Percentiles rank a stretch among this genome's conserved stretches.
These are phyloP conservation scores for Myathropa florea DNA, from an alignment of 2,888 invertebrate species.

Conservation along the genomic window DNA sequence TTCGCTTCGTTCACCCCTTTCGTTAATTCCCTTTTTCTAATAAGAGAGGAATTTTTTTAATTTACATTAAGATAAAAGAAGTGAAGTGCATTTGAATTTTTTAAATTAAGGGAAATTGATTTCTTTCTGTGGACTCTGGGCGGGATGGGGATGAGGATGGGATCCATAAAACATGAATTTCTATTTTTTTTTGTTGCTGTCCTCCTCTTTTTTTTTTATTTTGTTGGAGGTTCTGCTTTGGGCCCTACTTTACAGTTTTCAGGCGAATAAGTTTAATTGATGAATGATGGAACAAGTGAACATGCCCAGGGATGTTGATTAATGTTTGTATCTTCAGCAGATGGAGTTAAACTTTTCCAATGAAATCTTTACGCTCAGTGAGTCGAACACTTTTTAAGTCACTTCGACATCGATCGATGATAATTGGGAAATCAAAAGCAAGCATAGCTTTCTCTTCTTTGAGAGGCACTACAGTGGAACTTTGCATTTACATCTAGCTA, in stretches of 20 bases:
- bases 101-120: slow-evolving; percentile 67
- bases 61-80: slow-evolving; percentile 71
- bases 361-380: neutral
- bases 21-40: slow-evolving; percentile 68
- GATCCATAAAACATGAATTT: slow-evolving; percentile 39
- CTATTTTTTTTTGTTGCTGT: too few species aligned
- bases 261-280: slow-evolving; percentile 65
- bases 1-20: slow-evolving; percentile 54
- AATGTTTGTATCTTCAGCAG: neutral
- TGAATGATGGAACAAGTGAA: slow-evolving; percentile 29
- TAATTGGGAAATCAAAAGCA: neutral
- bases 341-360: neutral
- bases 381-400: neutral
- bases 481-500: too few species aligned
- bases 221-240: neutral
- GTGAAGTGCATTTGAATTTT: slow-evolving; percentile 69
- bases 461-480: too few species aligned
- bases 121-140: slow-evolving; percentile 21
- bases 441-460: too few species aligned
- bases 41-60: slow-evolving; percentile 69
- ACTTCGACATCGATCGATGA: neutral
- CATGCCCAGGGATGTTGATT: neutral
- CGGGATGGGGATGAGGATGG: neutral
- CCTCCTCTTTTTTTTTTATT: too few species aligned
- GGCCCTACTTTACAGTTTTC: slow-evolving; percentile 40